Conservation (phyloP, 2,797 vertebrate species). For the Cyprinodon diabolis region DNA sequence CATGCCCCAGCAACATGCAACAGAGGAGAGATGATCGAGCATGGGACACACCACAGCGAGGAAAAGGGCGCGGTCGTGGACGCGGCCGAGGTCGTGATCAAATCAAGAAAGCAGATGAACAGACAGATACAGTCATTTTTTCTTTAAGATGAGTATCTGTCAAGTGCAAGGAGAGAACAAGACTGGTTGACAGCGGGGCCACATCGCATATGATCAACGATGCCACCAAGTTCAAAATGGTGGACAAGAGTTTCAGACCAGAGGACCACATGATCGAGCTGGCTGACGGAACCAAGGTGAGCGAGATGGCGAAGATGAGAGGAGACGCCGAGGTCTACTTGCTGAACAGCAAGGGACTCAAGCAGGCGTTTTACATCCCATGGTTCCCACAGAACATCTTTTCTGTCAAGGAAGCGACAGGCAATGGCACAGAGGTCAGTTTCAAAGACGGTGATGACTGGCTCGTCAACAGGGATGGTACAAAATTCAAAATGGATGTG, state of each 20-base stretch:
- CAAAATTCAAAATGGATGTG: background rate
- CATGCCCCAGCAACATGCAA: background rate
- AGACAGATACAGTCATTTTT: too few species aligned
- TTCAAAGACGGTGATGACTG: conserved; percentile 5
- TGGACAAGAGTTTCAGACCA: too few species aligned
- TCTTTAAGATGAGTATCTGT: too few species aligned
- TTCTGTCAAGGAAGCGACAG: background rate
- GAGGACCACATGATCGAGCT: background rate
- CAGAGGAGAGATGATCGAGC: background rate
- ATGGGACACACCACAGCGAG: background rate
- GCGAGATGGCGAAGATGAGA: background rate
- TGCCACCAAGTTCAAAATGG: too few species aligned
- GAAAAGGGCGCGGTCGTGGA: background rate
- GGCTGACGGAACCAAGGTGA: background rate
- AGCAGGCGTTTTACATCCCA: background rate
- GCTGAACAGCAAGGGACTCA: background rate
- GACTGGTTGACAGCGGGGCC: too few species aligned
- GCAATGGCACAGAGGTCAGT: background rate
- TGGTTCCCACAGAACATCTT: background rate
- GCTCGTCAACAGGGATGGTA: background rate
- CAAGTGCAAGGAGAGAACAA: too few species aligned
- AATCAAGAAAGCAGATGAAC: too few species aligned
- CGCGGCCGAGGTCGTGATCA: too few species aligned
- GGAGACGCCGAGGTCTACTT: background rate
- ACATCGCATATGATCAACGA: too few species aligned